These are phyloP conservation scores for Anas bahamensis DNA, from an alignment of 2,797 vertebrate genomes.

Conservation along the genomic window DNA sequence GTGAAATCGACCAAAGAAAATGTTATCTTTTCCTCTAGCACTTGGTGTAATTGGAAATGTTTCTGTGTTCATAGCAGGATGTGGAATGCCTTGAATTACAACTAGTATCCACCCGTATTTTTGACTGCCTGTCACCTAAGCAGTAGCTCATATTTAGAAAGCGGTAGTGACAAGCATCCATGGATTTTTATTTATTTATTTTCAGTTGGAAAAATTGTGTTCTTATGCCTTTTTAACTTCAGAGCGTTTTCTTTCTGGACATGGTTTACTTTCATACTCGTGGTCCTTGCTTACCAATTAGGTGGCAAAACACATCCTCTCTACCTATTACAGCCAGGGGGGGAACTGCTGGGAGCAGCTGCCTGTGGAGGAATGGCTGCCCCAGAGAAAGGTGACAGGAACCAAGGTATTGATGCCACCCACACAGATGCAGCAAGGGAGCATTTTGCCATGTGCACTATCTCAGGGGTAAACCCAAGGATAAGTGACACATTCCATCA, in stretches of 20 bases:
- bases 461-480: not conserved
- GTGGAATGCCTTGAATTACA: conserved; percentile 29
- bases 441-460: not conserved
- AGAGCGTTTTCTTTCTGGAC: not conserved
- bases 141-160: not conserved
- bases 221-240: not conserved
- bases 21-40: conserved; percentile 31
- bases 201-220: not conserved
- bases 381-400: not conserved
- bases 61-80: not conserved
- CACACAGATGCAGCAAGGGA: not conserved
- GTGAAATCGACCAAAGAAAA: conserved; percentile 26
- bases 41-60: not conserved
- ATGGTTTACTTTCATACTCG: not conserved
- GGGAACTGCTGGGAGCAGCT: not conserved
- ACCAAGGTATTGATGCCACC: accelerated
- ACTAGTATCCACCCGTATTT: not conserved
- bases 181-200: not conserved
- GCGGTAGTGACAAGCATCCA: not conserved
- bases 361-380: not conserved
- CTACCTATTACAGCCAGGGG: not conserved
- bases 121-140: not conserved
- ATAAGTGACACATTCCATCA: not conserved
- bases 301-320: not conserved
- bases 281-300: not conserved